Evolutionary conservation across 2,888 invertebrate genomes (phyloP), one percentile per base, ranked within the genome.

Genomic region (Rhorus exstirpatorius): DNA sequence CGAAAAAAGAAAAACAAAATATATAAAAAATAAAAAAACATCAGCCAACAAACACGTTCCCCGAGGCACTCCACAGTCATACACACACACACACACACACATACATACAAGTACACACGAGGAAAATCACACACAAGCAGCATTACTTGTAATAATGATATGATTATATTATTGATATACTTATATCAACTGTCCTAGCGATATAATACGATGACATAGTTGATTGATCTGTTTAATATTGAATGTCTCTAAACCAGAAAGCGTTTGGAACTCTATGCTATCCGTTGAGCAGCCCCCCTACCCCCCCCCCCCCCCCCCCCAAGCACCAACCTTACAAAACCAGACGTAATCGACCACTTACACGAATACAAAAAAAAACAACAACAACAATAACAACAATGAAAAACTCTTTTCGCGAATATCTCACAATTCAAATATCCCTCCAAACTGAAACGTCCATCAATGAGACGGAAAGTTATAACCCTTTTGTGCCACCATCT

Each of bases 211-310:
- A 91, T 88, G 90, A 91, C 89, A 92, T 92, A 92, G 92, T 92
- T 92, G 91, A 92, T 91, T 92, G 91, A 93, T 92, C 92, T 92
- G 92, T 93, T 92, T 91, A 91, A 92, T 92, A 92, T 91, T 92
- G 92, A 92, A 93, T 93, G 92, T 92, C 91, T 92, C 92, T 92
- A 92, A 91, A 91, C 90, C 90, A 92, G 90, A 89, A 92, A 93
- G 93, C 93, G 92, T 93, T 93, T 93, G 92, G 93, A 93, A 93
- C 93, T 93, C 93, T 92, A 91, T 93, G 92, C 92, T 91, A 90
- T 88, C 90, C 89, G 90, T 89, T 87, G 87, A 91, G 86, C 83
- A 87, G 86, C 49, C 60, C 83, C 86, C 86, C 83, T 74, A 55
- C 51, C 49, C 81, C 85, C 83, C 82, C 74, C 49, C 58, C 67